Evolutionary conservation across 2,888 invertebrate species (phyloP).

Genomic region (Trachelus iudaicus): DNA sequence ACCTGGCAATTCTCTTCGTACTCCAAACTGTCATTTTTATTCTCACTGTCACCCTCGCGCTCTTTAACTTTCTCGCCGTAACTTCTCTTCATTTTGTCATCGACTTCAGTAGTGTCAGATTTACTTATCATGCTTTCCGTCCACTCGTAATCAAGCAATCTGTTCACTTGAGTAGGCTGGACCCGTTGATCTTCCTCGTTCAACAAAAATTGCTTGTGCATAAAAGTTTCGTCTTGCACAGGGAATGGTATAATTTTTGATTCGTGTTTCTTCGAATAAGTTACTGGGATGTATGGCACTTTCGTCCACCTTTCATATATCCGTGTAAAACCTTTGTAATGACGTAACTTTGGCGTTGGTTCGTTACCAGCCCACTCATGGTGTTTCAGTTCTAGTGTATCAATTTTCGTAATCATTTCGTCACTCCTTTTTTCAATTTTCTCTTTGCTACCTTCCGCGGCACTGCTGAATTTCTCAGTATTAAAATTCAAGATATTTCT

Average conservation of each 20-base stretch:
- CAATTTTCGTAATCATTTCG: constrained; percentile 25
- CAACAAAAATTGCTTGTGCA: constrained; percentile 20
- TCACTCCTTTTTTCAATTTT: neutral
- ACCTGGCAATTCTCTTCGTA: constrained; percentile 26
- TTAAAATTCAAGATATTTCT: constrained; percentile 33
- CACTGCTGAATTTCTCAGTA: constrained; percentile 6
- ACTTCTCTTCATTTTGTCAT: neutral
- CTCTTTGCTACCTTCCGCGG: neutral
- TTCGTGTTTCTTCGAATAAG: neutral
- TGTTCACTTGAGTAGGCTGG: constrained; percentile 19
- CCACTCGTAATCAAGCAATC: constrained; percentile 28
- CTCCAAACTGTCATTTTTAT: constrained; percentile 9
- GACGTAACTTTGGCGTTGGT: constrained; percentile 20
- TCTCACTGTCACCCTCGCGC: constrained; percentile 1
- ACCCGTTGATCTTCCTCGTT: constrained; percentile 15
- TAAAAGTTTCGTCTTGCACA: constrained; percentile 18
- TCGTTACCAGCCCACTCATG: constrained; percentile 36
- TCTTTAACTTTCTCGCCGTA: neutral
- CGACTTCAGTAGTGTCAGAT: neutral
- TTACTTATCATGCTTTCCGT: constrained; percentile 10
- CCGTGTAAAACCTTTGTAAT: constrained; percentile 23
- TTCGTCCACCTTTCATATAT: constrained; percentile 14
- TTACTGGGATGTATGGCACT: constrained; percentile 2
- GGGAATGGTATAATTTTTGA: neutral
- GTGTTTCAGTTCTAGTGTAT: constrained; percentile 22